Percentiles rank a stretch among this genome's conserved stretches.
Evolutionary conservation across 2,888 invertebrate species (phyloP).

Genomic region (Lagria hirta): DNA sequence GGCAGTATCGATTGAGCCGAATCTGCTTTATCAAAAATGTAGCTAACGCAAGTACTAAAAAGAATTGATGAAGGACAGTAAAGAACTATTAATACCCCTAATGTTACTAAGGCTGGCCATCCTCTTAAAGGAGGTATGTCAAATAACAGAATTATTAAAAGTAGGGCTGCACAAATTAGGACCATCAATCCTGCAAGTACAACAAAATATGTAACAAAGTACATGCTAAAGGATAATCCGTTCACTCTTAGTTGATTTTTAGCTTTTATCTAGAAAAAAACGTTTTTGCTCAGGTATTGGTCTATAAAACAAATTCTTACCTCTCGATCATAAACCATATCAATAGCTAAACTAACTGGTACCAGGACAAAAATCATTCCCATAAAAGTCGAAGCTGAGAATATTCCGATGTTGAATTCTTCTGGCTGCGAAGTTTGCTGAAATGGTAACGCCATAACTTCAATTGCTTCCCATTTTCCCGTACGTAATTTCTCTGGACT

Average conservation of each 20-base stretch:
- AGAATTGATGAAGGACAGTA: slow-evolving; percentile 77
- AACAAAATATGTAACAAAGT: slow-evolving; percentile 74
- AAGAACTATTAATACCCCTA: slow-evolving; percentile 66
- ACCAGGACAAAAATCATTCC: slow-evolving; percentile 80
- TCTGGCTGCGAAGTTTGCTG: slow-evolving; percentile 74
- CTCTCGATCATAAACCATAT: slow-evolving; percentile 82
- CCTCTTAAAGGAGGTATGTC: slow-evolving; percentile 71
- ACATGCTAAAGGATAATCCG: slow-evolving; percentile 74
- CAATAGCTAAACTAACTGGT: slow-evolving; percentile 75
- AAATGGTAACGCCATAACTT: slow-evolving; percentile 68
- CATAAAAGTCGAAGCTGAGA: slow-evolving; percentile 73
- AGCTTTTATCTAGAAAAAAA: slow-evolving; percentile 68
- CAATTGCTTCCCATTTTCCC: slow-evolving; percentile 59
- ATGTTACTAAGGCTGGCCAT: slow-evolving; percentile 67
- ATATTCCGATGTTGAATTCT: slow-evolving; percentile 70
- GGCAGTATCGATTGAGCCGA: slow-evolving; percentile 80
- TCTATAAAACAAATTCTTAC: slow-evolving; percentile 54
- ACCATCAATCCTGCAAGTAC: slow-evolving; percentile 71
- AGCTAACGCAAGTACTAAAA: slow-evolving; percentile 75
- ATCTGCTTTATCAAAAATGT: slow-evolving; percentile 80
- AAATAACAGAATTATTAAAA: slow-evolving; percentile 66
- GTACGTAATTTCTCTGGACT: slow-evolving; percentile 27
- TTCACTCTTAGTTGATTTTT: slow-evolving; percentile 81
- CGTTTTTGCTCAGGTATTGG: background rate
- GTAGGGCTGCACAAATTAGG: slow-evolving; percentile 65